A percentile compares a stretch with the other conserved stretches of the same genome.
Conservation (phyloP, 1,140 invertebrate genomes). For the Lordiphosa mommai region DNA sequence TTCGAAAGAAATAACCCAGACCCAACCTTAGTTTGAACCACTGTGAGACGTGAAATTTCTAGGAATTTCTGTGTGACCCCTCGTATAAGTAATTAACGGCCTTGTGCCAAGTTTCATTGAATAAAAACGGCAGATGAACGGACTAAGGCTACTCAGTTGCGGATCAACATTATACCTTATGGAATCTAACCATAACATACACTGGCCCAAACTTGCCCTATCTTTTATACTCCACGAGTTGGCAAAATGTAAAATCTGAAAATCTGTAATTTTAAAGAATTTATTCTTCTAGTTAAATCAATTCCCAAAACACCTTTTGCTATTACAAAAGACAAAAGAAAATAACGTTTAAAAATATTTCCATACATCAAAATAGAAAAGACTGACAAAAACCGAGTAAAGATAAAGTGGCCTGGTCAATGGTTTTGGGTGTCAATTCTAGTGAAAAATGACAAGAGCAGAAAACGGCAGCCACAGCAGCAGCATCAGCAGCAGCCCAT, state of each 20-base stretch:
- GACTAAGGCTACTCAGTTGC: no score
- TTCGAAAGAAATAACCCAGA: no score
- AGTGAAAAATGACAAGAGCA: slow-evolving; percentile 62
- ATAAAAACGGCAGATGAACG: no score
- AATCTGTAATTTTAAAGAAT: neutral
- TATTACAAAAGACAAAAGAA: slow-evolving; percentile 30
- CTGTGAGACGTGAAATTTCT: no score
- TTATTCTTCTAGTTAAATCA: slow-evolving; percentile 4
- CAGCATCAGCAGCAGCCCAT: neutral
- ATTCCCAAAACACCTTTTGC: slow-evolving; percentile 55
- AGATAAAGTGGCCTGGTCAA: slow-evolving; percentile 35
- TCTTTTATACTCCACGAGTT: no score
- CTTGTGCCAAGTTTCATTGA: no score
- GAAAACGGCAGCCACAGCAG: slow-evolving; percentile 6
- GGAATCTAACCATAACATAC: no score
- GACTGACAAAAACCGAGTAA: slow-evolving; percentile 2
- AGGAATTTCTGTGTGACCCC: no score
- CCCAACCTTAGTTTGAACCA: no score
- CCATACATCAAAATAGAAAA: slow-evolving; percentile 52
- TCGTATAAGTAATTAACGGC: no score
- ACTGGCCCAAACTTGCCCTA: no score
- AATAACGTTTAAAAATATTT: slow-evolving; percentile 30
- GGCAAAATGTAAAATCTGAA: slow-evolving; percentile 1
- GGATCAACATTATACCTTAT: no score
- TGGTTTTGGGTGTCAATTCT: slow-evolving; percentile 61